Percentiles rank a stretch among this genome's conserved stretches.
These are phyloP conservation scores for Lycia hirtaria DNA, from an alignment of 2,888 invertebrate species.

Conservation along the genomic window DNA sequence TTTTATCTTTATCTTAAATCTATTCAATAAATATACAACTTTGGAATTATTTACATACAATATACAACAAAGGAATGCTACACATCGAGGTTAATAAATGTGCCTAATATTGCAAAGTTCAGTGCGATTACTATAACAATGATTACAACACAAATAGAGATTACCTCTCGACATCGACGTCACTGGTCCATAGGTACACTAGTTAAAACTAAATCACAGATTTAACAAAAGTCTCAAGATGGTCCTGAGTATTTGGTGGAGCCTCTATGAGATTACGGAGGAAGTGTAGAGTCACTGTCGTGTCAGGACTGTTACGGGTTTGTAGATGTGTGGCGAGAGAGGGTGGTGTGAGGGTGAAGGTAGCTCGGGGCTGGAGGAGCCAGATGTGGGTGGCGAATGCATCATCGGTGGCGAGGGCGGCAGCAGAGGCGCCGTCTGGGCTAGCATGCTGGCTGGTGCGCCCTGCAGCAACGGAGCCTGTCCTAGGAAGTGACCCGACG, in stretches of 20 bases:
- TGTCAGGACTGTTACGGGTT: constrained; percentile 85
- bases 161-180: constrained; percentile 50
- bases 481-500: constrained; percentile 61
- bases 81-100: constrained; percentile 53
- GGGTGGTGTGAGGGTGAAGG: constrained; percentile 72
- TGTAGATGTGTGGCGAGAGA: constrained; percentile 78
- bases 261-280: constrained; percentile 49
- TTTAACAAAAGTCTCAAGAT: constrained; percentile 57
- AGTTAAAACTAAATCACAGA: constrained; percentile 79
- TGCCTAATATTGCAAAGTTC: constrained; percentile 58
- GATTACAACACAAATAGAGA: constrained; percentile 46
- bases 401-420: constrained; percentile 75
- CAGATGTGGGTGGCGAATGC: constrained; percentile 70
- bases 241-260: constrained; percentile 49
- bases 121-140: constrained; percentile 32
- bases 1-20: constrained; percentile 65
- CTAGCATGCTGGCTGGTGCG: constrained; percentile 58
- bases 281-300: constrained; percentile 69
- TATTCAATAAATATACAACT: constrained; percentile 80
- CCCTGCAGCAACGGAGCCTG: constrained; percentile 63
- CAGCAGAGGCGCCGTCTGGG: constrained; percentile 62
- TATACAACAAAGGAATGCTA: constrained; percentile 69
- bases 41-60: constrained; percentile 76
- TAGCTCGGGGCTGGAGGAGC: constrained; percentile 74
- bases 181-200: constrained; percentile 67